A percentile compares a stretch with the other conserved stretches of the same genome.
Evolutionary conservation across 92 coral and sea anemone genomes (phyloP).

Genomic region (Anthopleura xanthogrammica): DNA sequence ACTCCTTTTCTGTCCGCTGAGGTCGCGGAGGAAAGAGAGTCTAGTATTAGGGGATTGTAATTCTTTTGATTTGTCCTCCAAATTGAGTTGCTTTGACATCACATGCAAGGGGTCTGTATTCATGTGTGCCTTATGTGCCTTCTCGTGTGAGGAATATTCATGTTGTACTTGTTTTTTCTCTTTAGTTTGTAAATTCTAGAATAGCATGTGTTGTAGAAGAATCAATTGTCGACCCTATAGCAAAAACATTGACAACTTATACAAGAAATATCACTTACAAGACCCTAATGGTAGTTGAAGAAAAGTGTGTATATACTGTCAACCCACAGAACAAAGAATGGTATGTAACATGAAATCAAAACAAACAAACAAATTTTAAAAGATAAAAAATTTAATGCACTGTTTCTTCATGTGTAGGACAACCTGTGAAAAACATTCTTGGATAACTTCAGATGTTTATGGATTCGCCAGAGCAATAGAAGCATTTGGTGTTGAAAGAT

Average conservation of each 20-base stretch:
- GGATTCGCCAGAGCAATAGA: constrained; percentile 92
- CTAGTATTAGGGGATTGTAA: no score
- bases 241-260: constrained; percentile 84
- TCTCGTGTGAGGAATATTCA: no score
- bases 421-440: constrained; percentile 70
- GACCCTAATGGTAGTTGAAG: constrained; percentile 90
- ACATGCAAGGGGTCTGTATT: no score
- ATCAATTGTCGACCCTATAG: constrained; percentile 83
- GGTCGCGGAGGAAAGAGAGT: no score
- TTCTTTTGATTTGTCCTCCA: no score
- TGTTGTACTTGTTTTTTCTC: not conserved
- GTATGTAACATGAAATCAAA: constrained; percentile 40
- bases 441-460: constrained; percentile 84
- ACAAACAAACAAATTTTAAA: not conserved
- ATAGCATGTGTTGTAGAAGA: constrained; percentile 93
- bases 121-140: no score
- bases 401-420: constrained; percentile 55
- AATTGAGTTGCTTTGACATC: no score
- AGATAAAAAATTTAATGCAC: not conserved
- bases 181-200: constrained; percentile 75
- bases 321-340: constrained; percentile 84
- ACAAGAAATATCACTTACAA: constrained; percentile 86
- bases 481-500: constrained; percentile 93
- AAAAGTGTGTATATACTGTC: constrained; percentile 89
- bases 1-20: no score